A percentile compares a stretch with the other conserved stretches of the same genome.
phyloP scores from a whole-genome alignment of 2,113 vertebrate genomes.

The Sardina pilchardus region DNA sequence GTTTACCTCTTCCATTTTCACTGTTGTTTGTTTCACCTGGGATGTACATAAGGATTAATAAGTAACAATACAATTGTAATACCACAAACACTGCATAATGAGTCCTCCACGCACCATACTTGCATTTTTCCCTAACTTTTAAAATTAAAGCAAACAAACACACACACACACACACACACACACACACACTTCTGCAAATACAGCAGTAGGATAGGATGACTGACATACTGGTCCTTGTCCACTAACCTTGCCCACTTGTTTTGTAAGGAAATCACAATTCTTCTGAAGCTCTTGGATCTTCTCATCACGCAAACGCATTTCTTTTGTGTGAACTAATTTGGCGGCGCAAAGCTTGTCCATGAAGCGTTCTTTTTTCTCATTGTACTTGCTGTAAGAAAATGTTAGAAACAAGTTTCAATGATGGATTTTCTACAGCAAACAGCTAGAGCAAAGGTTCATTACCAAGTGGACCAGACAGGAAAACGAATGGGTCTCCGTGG shows the following conservation, averaged over 20 bases:
- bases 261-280: constrained; percentile 50
- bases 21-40: constrained; percentile 34
- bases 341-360: constrained; percentile 49
- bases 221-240: neutral
- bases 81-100: too few relatives aligned
- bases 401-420: neutral
- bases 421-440: too few relatives aligned
- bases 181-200: too few relatives aligned
- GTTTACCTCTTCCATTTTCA: constrained; percentile 51
- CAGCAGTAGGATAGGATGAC: too few relatives aligned
- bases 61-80: too few relatives aligned
- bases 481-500: too few relatives aligned
- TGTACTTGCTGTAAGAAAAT: constrained; percentile 54
- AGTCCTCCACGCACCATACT: too few relatives aligned
- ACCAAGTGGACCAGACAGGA: too few relatives aligned
- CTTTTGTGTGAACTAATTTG: constrained; percentile 51
- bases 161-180: too few relatives aligned
- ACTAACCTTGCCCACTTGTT: constrained; percentile 30
- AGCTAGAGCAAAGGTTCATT: too few relatives aligned
- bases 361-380: constrained; percentile 51
- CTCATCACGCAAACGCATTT: constrained; percentile 54
- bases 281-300: constrained; percentile 55
- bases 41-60: neutral
- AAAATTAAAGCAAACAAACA: too few relatives aligned
- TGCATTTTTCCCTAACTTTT: too few relatives aligned